These are phyloP conservation scores for Phocoena phocoena DNA, from an alignment of 2,113 vertebrate genomes.

Conservation along the genomic window DNA sequence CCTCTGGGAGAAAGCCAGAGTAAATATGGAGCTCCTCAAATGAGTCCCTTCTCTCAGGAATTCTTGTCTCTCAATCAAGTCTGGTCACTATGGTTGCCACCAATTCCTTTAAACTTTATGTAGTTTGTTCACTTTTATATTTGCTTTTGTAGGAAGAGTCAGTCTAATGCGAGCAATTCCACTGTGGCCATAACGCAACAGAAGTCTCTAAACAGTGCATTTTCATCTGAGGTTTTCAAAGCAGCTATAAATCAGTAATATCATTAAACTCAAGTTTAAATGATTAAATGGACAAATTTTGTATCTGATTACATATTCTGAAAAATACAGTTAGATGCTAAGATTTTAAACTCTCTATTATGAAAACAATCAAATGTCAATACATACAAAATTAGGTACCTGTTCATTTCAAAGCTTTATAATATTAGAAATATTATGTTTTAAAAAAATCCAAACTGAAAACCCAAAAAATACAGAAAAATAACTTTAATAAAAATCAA, in stretches of 20 bases:
- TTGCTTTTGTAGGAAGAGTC: neutral
- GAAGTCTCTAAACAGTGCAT: neutral
- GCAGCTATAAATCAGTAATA: neutral
- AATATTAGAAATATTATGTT: neutral
- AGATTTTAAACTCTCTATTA: neutral
- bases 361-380: neutral
- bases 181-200: neutral
- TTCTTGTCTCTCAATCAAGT: neutral
- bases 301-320: neutral
- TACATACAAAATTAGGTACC: neutral
- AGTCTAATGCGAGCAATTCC: neutral
- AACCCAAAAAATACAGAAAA: neutral
- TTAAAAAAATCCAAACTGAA: neutral
- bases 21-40: neutral
- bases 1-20: neutral
- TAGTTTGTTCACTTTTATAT: neutral
- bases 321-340: neutral
- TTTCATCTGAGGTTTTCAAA: slow-evolving; percentile 32
- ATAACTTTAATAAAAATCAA: neutral
- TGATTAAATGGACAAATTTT: neutral
- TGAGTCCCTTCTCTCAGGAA: neutral
- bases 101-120: neutral
- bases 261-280: slow-evolving; percentile 5
- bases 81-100: neutral
- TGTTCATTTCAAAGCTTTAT: neutral